Percentiles rank a stretch among this genome's conserved stretches.
These are phyloP conservation scores for Rachycentron canadum DNA, from an alignment of 2,797 vertebrate genomes.

Conservation along the genomic window DNA sequence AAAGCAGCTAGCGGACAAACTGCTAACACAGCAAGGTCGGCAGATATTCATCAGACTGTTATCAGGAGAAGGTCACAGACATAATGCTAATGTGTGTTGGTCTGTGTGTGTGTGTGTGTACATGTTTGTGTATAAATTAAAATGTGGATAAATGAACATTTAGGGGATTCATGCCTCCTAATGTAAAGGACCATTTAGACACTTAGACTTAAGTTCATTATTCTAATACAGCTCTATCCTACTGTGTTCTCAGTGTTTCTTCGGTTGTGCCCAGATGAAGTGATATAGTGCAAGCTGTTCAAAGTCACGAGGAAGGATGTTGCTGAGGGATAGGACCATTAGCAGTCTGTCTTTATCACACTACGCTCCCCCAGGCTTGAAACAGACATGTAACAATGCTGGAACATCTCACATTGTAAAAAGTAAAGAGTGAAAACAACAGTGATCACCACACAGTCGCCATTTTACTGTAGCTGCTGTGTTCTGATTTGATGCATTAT, in stretches of 20 bases:
- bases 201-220: not conserved
- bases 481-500: not conserved
- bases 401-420: constrained; percentile 7
- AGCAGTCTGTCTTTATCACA: constrained; percentile 18
- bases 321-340: constrained; percentile 9
- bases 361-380: constrained; percentile 17
- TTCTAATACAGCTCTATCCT: constrained; percentile 14
- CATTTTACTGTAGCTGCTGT: not conserved
- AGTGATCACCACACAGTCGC: not conserved
- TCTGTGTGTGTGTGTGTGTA: constrained; percentile 8
- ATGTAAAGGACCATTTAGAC: not conserved
- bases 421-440: not conserved
- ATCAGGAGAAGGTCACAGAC: constrained; percentile 61
- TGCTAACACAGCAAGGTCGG: constrained; percentile 73
- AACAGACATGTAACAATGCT: constrained; percentile 15
- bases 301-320: constrained; percentile 17
- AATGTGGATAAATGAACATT: constrained; percentile 29
- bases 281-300: constrained; percentile 11
- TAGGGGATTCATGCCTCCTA: constrained; percentile 6
- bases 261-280: constrained; percentile 17
- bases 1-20: constrained; percentile 58
- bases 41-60: constrained; percentile 70
- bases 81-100: constrained; percentile 44
- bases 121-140: not conserved
- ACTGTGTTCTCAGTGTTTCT: constrained; percentile 12